Evolutionary conservation across 2,888 invertebrate species (phyloP).

Genomic region (Rhagonycha fulva): DNA sequence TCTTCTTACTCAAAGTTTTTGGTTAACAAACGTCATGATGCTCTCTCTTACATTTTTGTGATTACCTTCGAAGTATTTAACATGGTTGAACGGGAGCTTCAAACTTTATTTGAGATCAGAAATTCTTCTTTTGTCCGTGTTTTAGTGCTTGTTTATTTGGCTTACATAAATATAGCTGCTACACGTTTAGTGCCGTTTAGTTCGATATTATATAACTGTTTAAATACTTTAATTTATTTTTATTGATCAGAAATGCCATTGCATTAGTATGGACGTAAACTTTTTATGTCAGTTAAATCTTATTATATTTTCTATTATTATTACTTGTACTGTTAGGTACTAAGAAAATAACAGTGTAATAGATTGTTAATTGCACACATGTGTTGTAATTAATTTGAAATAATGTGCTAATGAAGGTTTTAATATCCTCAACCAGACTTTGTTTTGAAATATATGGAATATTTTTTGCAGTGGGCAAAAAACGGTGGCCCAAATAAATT

Average conservation of each 20-base stretch:
- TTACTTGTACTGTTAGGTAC: not conserved
- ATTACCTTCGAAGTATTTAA: too few species aligned
- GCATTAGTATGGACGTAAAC: not conserved
- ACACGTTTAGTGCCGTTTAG: too few species aligned
- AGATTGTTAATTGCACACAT: not conserved
- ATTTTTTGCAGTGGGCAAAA: not conserved
- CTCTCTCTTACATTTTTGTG: too few species aligned
- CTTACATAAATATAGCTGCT: too few species aligned
- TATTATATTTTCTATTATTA: not conserved
- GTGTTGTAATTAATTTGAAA: not conserved
- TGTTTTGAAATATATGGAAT: not conserved
- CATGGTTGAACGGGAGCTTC: too few species aligned
- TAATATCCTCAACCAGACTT: not conserved
- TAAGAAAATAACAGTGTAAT: not conserved
- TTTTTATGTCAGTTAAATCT: not conserved
- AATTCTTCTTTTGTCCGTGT: too few species aligned
- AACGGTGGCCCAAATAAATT: not conserved
- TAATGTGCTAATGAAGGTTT: not conserved
- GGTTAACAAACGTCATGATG: too few species aligned
- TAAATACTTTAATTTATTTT: not conserved
- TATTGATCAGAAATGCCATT: not conserved
- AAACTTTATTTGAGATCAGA: too few species aligned
- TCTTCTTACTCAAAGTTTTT: too few species aligned
- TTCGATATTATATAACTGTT: too few species aligned
- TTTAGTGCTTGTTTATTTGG: too few species aligned